Evolutionary conservation across 92 coral and sea anemone species (phyloP), one percentile per base, ranked within the genome.

Genomic region (Montipora capitata): DNA sequence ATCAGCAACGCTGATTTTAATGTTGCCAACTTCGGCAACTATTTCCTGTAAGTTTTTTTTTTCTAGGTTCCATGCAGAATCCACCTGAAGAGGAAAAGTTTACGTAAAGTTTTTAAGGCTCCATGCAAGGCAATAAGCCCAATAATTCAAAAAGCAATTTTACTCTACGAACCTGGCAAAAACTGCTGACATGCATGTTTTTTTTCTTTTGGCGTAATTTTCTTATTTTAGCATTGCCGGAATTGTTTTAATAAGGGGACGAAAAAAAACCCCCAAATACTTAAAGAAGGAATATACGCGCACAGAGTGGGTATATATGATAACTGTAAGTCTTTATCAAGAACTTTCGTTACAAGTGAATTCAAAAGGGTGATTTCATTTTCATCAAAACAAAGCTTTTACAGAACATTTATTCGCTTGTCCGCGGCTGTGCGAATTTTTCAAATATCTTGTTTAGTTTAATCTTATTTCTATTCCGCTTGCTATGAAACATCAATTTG

Each of bases 1-100:
- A 17, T 73, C 78, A 4, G 78, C 78, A 73, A 73, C 3, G 61
- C 62, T 73, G 78, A 73, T 43, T 15, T 73, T 49, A 5, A 73
- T 27, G 8, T 15, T 49, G 0, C 4, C 61, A 12, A 44, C 78
- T 16, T 73, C 40, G 16, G 15, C 78, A 45, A 16, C 17, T 35
- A 18, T 5, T 13, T 44, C 59, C 4, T 15, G 10, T 7, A 73
- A 20, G 10, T 18, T 2, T 2, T 44, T 16, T 73, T 15, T 73
- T 7, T 6, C 12, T 10, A 18, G 59, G 61, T 45, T 13, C 63
- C 78, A 18, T n/a, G 35, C 35, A 4, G 40, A 73, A 27, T 73
- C 59, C 3, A 43, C 78, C 78, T 73, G 61, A 73, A 2, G 15
- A 69, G 49, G 41, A 45, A 45, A 45, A 45, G 51, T 45, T 45